Conservation (phyloP, 1,140 invertebrate species). For the Lordiphosa clarofinis region DNA sequence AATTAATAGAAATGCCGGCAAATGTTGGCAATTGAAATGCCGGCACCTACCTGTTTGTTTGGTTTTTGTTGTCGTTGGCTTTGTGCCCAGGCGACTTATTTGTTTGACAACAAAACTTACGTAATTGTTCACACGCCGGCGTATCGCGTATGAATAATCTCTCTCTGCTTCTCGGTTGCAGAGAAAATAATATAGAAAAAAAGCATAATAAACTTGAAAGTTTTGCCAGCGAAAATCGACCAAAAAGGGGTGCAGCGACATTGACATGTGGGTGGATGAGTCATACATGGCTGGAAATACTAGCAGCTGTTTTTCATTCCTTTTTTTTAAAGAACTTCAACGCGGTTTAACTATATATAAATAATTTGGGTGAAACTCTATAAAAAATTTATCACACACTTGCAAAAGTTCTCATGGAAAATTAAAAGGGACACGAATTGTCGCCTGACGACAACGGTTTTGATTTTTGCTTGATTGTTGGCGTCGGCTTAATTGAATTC, state of each 20-base stretch:
- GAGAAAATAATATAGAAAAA: conserved; percentile 1
- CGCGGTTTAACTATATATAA: not conserved
- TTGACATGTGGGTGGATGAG: conserved; percentile 5
- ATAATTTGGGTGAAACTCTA: conserved; percentile 10
- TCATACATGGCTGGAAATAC: conserved; percentile 12
- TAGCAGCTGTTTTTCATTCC: conserved; percentile 38
- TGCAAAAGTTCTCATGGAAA: conserved; percentile 42
- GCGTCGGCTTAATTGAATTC: conserved; percentile 49
- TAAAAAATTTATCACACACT: conserved; percentile 33
- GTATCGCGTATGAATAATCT: conserved; percentile 10
- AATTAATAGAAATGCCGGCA: conserved; percentile 4
- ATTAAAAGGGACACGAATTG: conserved; percentile 41
- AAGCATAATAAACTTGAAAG: not conserved
- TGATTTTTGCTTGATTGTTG: conserved; percentile 21
- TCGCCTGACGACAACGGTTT: conserved; percentile 47
- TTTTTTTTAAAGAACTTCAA: conserved; percentile 8
- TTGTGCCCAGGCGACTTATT: conserved; percentile 43
- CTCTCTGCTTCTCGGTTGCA: not conserved
- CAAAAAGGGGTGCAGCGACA: not conserved
- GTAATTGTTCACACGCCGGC: conserved; percentile 36
- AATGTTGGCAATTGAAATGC: conserved; percentile 25
- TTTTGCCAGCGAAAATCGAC: not conserved
- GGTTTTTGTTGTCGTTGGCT: conserved; percentile 34
- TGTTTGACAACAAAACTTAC: conserved; percentile 73
- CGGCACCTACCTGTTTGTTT: conserved; percentile 41